Base-by-base conservation (phyloP, 2,797 vertebrate species). In the Pipistrellus nathusii region DNA sequence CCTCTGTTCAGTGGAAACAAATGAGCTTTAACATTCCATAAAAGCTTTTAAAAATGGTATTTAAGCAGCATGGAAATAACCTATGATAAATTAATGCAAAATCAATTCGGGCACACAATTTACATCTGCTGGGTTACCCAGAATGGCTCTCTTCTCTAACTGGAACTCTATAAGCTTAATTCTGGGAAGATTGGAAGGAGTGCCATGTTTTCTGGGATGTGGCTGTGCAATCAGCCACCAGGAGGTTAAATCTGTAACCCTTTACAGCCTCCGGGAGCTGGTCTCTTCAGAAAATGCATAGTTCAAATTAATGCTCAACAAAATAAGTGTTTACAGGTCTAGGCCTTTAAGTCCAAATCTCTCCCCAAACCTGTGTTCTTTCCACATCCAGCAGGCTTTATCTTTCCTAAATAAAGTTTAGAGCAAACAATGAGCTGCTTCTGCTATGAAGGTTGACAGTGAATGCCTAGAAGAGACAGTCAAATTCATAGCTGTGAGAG, bases 71-170 rank as follows among this genome's bases (percentile, higher is more conserved):
- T 86, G 62, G 62, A 93, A 96, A 91, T 86, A 97, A 88, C 78
- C 78, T 75, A 84, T 0, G 13, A 90, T 95, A 95, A 96, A 95
- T 96, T 96, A 95, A 94, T 92, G 96, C 85, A 64, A 91, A 95
- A 97, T 97, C 94, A 94, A 97, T 97, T 76, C 93, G 72, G 76
- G 66, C 90, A 73, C 92, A 90, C 90, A 90, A 92, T 93, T 95
- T 96, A 93, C 90, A 96, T 94, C 95, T 95, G 93, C 85, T 86
- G 80, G 4, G 62, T 93, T 94, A 68, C 83, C 88, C 90, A 90
- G 78, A 95, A 83, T 76, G 94, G 48, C 88, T 93, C 51, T 78
- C 81, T 86, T 92, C 80, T 88, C 38, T 96, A 96, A 94, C 96
- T 95, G 92, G 95, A 94, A 96, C 95, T 91, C 92, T 92, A 89